Evolutionary conservation across 2,797 vertebrate genomes (phyloP).

Genomic region (Phrynocephalus vlangalii): DNA sequence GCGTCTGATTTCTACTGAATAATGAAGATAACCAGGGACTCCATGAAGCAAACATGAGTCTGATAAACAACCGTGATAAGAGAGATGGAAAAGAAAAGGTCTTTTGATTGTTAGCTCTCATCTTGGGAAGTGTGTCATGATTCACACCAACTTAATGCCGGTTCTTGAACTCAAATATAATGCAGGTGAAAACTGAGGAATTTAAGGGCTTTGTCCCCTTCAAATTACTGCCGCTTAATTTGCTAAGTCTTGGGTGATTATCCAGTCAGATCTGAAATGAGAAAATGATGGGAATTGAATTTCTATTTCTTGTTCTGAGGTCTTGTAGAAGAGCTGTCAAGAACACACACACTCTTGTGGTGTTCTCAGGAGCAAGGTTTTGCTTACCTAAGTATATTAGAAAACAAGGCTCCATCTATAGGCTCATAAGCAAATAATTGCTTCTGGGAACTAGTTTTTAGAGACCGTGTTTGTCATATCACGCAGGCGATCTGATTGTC

Average conservation of each 20-base stretch:
- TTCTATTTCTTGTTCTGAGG: constrained; percentile 64
- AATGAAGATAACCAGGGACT: constrained; percentile 50
- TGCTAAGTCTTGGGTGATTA: constrained; percentile 69
- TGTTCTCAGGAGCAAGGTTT: too few relatives aligned
- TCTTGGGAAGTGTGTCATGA: constrained; percentile 52
- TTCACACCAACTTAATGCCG: constrained; percentile 52
- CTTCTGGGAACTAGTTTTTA: constrained; percentile 51
- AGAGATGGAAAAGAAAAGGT: constrained; percentile 51
- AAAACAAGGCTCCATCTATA: not conserved
- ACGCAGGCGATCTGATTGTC: constrained; percentile 49
- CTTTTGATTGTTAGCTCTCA: constrained; percentile 59
- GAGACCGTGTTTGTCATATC: constrained; percentile 48
- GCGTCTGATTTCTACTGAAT: constrained; percentile 59
- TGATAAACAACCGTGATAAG: constrained; percentile 40
- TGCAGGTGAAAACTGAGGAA: constrained; percentile 60
- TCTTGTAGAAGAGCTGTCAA: constrained; percentile 60
- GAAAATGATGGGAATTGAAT: constrained; percentile 69
- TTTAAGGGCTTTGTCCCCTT: constrained; percentile 57
- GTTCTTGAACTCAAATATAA: constrained; percentile 61
- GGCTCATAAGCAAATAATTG: constrained; percentile 32
- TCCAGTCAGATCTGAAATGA: constrained; percentile 70
- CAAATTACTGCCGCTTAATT: constrained; percentile 72
- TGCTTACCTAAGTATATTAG: constrained; percentile 50
- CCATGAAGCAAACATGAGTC: constrained; percentile 43
- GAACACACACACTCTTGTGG: too few relatives aligned